Percentiles rank a stretch among this genome's conserved stretches.
Conservation (phyloP, 2,113 vertebrate species). For the Pelodiscus sinensis region DNA sequence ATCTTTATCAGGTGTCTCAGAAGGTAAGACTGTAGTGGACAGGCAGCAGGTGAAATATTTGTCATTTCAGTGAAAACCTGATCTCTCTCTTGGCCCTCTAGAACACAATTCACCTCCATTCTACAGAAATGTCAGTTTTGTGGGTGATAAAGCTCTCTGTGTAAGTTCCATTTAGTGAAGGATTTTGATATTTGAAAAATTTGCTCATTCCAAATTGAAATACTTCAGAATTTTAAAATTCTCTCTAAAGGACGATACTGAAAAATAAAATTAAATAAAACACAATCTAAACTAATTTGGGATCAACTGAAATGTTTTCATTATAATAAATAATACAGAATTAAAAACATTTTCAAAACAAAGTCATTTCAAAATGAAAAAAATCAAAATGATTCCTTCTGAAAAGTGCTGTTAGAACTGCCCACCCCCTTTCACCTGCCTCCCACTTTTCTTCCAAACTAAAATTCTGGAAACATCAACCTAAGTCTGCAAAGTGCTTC, state of each 20-base stretch:
- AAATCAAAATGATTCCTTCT: neutral
- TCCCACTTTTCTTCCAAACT: slow-evolving; percentile 34
- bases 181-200: neutral
- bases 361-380: neutral
- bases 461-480: neutral
- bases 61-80: neutral
- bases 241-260: neutral
- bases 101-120: neutral
- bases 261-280: neutral
- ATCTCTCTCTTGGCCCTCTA: neutral
- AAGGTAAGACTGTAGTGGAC: neutral
- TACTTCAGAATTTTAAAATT: neutral
- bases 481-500: neutral
- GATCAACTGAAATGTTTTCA: neutral
- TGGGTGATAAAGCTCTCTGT: neutral
- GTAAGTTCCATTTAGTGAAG: neutral
- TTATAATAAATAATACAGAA: neutral
- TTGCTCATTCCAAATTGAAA: neutral
- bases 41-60: neutral
- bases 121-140: neutral
- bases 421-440: neutral
- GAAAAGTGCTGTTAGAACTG: slow-evolving; percentile 44
- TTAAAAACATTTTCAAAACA: neutral
- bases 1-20: neutral
- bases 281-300: neutral